phyloP scores from a whole-genome alignment of 2,888 invertebrate genomes.

The Tinea pellionella region DNA sequence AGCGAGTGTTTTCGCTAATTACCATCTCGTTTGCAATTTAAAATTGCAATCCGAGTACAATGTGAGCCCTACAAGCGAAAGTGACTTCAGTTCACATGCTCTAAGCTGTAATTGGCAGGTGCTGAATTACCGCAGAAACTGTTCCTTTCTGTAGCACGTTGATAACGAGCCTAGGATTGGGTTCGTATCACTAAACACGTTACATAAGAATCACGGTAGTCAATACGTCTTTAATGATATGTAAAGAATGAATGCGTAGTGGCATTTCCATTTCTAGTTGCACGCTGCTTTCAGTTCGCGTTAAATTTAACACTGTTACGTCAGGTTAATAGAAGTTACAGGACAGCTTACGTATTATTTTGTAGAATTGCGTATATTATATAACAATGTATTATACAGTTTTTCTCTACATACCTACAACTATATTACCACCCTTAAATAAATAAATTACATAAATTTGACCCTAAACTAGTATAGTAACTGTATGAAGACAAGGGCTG shows the following conservation, averaged over 20 bases:
- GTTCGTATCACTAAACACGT: not conserved
- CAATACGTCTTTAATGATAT: slow-evolving; percentile 3
- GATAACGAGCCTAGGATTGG: not conserved
- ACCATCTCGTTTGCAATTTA: slow-evolving; percentile 67
- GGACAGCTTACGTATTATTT: not conserved
- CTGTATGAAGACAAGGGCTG: no score
- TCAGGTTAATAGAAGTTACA: not conserved
- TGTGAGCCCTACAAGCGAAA: slow-evolving; percentile 42
- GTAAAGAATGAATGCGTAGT: slow-evolving; percentile 2
- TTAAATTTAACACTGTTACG: not conserved
- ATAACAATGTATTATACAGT: no score
- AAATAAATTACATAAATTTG: no score
- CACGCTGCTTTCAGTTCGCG: slow-evolving; percentile 1
- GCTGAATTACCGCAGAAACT: slow-evolving; percentile 19
- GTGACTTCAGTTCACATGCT: slow-evolving; percentile 40
- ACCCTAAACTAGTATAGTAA: no score
- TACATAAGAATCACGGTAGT: slow-evolving; percentile 4
- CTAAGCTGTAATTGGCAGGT: slow-evolving; percentile 50
- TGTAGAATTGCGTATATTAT: no score
- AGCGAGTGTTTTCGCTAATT: slow-evolving; percentile 62
- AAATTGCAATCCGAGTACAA: slow-evolving; percentile 35
- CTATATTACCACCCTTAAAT: no score
- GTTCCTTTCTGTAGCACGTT: not conserved
- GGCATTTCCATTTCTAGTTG: slow-evolving; percentile 2
- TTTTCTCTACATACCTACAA: no score